Evolutionary conservation across 2,797 vertebrate genomes (phyloP).

Genomic region (Tenualosa ilisha): DNA sequence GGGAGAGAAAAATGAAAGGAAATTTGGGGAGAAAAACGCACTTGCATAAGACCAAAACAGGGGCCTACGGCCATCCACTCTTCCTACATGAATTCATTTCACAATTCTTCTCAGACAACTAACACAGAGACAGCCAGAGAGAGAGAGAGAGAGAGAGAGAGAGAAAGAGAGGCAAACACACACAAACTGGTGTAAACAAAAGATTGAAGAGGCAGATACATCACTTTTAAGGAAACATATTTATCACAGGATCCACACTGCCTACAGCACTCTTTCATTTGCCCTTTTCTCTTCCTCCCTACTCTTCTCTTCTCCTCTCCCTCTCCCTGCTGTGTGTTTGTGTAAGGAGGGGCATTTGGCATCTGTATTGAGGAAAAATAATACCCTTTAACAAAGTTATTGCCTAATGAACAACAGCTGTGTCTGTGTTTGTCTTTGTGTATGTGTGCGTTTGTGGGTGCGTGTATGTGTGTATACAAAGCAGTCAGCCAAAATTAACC

Average conservation of each 20-base stretch:
- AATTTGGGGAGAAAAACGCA: neutral
- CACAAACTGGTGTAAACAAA: neutral
- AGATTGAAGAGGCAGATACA: neutral
- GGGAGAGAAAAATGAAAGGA: neutral
- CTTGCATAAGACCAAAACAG: conserved; percentile 2
- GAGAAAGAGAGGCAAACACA: neutral
- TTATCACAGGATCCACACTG: neutral
- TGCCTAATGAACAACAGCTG: conserved; percentile 48
- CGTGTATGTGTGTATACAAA: neutral
- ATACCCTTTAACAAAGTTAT: conserved; percentile 39
- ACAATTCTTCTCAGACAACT: neutral
- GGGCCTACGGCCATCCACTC: neutral
- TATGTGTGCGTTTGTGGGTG: conserved; percentile 24
- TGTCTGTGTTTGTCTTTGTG: conserved; percentile 27
- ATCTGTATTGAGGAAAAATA: conserved; percentile 37
- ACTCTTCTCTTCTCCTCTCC: conserved; percentile 11
- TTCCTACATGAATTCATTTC: neutral
- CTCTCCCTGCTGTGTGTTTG: conserved; percentile 29
- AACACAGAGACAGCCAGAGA: neutral
- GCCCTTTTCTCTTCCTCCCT: neutral
- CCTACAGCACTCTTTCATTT: neutral
- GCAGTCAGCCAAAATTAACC: conserved; percentile 32
- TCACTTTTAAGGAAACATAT: conserved; percentile 13
- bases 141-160: neutral
- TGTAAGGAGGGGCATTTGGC: conserved; percentile 37